Percentiles rank a stretch among this genome's conserved stretches.
phyloP scores from a whole-genome alignment of 2,113 vertebrate genomes.

The Nicator chloris region DNA sequence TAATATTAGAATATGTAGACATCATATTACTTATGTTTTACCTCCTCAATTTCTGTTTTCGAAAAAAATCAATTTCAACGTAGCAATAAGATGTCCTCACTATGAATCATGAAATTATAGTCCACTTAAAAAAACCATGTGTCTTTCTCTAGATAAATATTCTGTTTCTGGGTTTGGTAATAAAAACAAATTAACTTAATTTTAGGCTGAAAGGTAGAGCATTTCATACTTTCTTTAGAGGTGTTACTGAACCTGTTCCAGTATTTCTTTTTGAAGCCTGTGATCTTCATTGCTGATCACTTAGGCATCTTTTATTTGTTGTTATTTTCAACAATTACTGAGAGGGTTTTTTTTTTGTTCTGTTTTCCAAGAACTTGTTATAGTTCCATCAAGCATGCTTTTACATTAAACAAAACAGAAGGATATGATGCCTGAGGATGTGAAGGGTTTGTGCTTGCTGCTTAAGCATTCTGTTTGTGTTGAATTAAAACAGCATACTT shows the following conservation, averaged over 20 bases:
- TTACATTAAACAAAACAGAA: background rate
- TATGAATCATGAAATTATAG: background rate
- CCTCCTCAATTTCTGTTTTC: background rate
- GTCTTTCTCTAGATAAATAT: background rate
- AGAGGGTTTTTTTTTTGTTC: background rate
- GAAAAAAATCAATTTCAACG: background rate
- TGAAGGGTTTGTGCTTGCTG: background rate
- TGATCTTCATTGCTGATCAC: background rate
- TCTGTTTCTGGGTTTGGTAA: background rate
- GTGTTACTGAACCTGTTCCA: background rate
- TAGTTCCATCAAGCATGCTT: background rate
- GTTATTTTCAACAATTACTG: background rate
- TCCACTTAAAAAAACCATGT: background rate
- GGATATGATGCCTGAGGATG: background rate
- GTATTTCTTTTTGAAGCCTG: background rate
- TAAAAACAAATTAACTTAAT: background rate
- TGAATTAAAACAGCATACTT: background rate
- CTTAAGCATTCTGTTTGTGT: constrained; percentile 51
- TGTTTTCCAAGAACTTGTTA: background rate
- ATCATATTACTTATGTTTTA: background rate
- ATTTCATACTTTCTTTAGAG: background rate
- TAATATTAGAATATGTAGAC: background rate
- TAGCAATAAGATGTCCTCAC: background rate
- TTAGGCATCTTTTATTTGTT: background rate
- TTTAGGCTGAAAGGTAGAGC: background rate